Evolutionary conservation across 2,888 invertebrate species (phyloP).

Genomic region (Eristalis arbustorum): DNA sequence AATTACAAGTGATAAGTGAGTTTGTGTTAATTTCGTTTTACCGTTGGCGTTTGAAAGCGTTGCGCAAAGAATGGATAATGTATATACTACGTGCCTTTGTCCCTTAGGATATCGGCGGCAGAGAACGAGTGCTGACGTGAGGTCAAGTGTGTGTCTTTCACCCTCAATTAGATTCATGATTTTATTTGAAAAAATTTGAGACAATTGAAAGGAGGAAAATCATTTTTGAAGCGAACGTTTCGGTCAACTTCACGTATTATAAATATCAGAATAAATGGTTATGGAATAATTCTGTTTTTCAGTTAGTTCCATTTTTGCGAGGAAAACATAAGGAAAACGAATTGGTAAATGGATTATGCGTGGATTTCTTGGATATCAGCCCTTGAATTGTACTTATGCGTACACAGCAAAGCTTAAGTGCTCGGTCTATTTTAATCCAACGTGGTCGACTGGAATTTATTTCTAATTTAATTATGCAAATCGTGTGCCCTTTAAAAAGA

Average conservation of each 20-base stretch:
- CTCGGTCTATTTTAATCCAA: neutral
- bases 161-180: neutral
- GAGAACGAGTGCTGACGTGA: neutral
- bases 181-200: neutral
- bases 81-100: neutral
- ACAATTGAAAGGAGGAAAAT: neutral
- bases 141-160: neutral
- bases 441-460: neutral
- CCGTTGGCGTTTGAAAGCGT: neutral
- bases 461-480: neutral
- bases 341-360: neutral
- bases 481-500: neutral
- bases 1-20: neutral
- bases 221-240: neutral
- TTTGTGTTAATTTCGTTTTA: neutral
- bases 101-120: neutral
- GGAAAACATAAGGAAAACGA: neutral
- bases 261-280: no score
- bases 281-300: no score
- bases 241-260: no score
- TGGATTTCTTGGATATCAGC: neutral
- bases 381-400: neutral
- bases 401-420: neutral
- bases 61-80: neutral
- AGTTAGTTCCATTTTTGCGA: no score